Base-by-base conservation (phyloP, 2,113 vertebrate genomes). In the Mastomys coucha region DNA sequence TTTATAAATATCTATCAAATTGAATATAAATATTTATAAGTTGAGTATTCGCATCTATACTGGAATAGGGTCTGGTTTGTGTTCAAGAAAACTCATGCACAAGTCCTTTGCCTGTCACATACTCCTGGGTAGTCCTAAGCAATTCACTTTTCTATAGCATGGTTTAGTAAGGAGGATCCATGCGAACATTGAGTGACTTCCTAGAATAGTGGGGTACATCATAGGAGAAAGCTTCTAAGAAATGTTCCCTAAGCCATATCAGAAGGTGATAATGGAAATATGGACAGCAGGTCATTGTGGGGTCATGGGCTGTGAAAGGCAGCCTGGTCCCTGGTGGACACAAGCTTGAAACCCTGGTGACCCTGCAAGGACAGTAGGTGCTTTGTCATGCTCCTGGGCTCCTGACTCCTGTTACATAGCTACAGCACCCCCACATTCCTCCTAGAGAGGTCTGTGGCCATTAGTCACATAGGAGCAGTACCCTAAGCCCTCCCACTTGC, bases 41-140 rank as follows among this genome's bases (percentile, higher is more conserved):
- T 26, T 60, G 56, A 60, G 12, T 24, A 36, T 81, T n/a, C 58
- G 53, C 20, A 13, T n/a, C 26, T 81, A n/a, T 22, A 58, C 11
- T 49, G 1, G 16, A 89, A 78, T 82, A 75, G 4, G 26, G 80
- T 69, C 28, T 72, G 67, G 39, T 94, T 6, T 56, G 58, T 56
- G 31, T 42, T 95, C 53, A 73, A 96, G 73, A 95, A 91, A 45
- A 53, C 36, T 53, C 63, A 73, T 91, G 85, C 51, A 70, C 45
- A 91, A 89, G 70, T 85, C 2, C 36, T 28, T 16, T 5, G 12
- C 33, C 33, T 91, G 36, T 19, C 63, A 78, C 19, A 81, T 88
- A 20, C 81, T 65, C 63, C 36, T 13, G 60, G 13, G 11, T 16
- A 24, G 81, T 49, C n/a, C 86, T 78, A 86, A 82, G 60, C 26